Evolutionary conservation across 2,797 vertebrate genomes (phyloP).

Genomic region (Triplophysa yarkandensis): DNA sequence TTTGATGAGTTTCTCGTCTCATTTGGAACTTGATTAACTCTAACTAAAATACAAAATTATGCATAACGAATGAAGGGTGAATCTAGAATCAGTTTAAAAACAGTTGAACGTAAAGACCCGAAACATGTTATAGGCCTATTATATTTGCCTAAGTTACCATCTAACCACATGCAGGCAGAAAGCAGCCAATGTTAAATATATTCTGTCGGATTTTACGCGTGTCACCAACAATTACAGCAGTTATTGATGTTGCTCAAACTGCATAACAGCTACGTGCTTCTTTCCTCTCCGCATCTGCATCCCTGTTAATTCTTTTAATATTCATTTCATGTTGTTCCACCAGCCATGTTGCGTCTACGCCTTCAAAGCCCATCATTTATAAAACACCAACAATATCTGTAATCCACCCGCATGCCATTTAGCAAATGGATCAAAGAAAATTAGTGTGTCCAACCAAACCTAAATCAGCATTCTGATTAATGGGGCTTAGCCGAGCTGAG

Average conservation of each 20-base stretch:
- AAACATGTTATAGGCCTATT: not conserved
- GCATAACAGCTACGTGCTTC: constrained; percentile 16
- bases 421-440: constrained; percentile 42
- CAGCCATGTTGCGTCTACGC: constrained; percentile 9
- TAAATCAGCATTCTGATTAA: constrained; percentile 39
- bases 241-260: constrained; percentile 62
- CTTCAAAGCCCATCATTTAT: constrained; percentile 34
- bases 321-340: constrained; percentile 3
- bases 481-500: constrained; percentile 24
- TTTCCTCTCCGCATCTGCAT: constrained; percentile 26
- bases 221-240: constrained; percentile 27
- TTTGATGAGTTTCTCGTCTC: not conserved
- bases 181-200: not conserved
- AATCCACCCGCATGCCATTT: constrained; percentile 28
- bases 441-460: constrained; percentile 4
- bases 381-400: constrained; percentile 38
- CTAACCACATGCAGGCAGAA: not conserved
- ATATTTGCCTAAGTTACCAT: not conserved
- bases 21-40: not conserved
- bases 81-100: not conserved
- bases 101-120: not conserved
- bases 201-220: not conserved
- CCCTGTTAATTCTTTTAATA: constrained; percentile 36
- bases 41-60: not conserved
- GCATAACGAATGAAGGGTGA: not conserved